Evolutionary conservation across 1,140 invertebrate genomes (phyloP), one percentile per base, ranked within the genome.

Genomic region (Hyphantria cunea): DNA sequence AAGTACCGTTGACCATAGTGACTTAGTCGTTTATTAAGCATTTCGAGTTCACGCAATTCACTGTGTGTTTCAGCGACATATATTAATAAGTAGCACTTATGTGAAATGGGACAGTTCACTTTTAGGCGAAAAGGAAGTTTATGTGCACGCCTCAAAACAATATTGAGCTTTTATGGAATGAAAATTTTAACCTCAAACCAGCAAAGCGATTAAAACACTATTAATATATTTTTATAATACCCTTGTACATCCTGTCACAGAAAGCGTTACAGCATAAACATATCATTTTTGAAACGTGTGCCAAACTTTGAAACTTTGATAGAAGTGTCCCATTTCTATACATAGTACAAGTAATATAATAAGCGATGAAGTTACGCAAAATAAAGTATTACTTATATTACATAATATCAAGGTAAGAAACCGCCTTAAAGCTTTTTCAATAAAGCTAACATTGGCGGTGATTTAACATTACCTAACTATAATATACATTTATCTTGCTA

Each of bases 301-400:
- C 80, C 80, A 80, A 82, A 82, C 72, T 48, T 62, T 63, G 41
- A 68, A 65, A 37, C 34, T n/a, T n/a, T n/a, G 47, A 64, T 56
- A 66, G 68, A 74, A 76, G 50, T 67, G 80, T 80, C 80, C 72
- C 76, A 75, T 80, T 78, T 78, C 72, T 14, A 63, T 52, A 50
- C 48, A 59, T 67, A 66, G 65, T 76, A 64, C 65, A 66, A 76
- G 66, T 63, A 68, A 48, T 63, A 60, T 41, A 42, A 61, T 68
- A 63, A 34, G 48, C 48, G 51, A 54, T 54, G 31, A 52, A 17
- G 32, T 58, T 58, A 33, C 45, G 55, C 39, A 49, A 49, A 64
- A 49, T 37, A 44, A 50, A 34, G 54, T 45, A 34, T 33, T 37
- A 59, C 15, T 53, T 33, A 54, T 39, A 54, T 44, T 68, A 64